A percentile compares a stretch with the other conserved stretches of the same genome.
Evolutionary conservation across 2,888 invertebrate genomes (phyloP).

Genomic region (Leptinotarsa haldemani): DNA sequence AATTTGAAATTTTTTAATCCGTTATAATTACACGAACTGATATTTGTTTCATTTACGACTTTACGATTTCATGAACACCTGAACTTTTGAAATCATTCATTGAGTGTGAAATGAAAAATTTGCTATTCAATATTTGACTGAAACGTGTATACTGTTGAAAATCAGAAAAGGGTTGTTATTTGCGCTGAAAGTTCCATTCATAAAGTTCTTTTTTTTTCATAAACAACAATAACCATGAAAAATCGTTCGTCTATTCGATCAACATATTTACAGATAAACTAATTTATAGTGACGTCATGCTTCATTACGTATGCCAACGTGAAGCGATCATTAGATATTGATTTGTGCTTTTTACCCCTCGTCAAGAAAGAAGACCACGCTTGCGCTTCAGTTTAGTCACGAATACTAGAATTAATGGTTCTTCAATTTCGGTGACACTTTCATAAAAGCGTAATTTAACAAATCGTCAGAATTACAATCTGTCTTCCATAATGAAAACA

Average conservation of each 20-base stretch:
- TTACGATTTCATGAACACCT: too few species aligned
- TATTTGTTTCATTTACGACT: too few species aligned
- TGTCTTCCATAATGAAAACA: not conserved
- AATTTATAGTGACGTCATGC: conserved; percentile 64
- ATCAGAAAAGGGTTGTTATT: too few species aligned
- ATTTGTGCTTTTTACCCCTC: conserved; percentile 64
- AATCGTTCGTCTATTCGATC: not conserved
- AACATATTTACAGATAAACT: conserved; percentile 44
- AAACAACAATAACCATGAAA: too few species aligned
- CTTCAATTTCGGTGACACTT: conserved; percentile 64
- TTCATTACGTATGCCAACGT: conserved; percentile 65
- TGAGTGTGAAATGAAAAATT: too few species aligned
- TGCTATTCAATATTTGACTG: too few species aligned
- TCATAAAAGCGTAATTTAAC: conserved; percentile 44
- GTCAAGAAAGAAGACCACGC: conserved; percentile 55
- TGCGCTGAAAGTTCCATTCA: too few species aligned
- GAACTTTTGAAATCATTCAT: too few species aligned
- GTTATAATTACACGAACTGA: too few species aligned
- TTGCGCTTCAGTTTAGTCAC: conserved; percentile 58
- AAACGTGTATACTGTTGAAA: too few species aligned
- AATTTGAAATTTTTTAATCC: too few species aligned
- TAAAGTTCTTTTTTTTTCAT: too few species aligned
- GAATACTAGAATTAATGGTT: conserved; percentile 63
- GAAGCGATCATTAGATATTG: conserved; percentile 66
- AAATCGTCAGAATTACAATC: not conserved